Conservation (phyloP, 2,113 vertebrate genomes). For the Burhinus bistriatus region DNA sequence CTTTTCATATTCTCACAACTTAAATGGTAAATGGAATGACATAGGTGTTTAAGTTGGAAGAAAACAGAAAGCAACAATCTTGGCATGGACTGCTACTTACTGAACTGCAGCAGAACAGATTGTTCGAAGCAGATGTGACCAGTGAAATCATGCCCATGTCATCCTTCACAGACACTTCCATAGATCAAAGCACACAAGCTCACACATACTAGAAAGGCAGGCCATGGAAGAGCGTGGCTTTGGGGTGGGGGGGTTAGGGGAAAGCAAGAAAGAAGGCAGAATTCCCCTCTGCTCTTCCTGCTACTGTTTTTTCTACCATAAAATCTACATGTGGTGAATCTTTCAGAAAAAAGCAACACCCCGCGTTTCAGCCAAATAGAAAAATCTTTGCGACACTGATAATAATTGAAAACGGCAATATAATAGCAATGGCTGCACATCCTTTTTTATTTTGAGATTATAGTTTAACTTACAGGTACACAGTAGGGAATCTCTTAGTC, state of each 20-base stretch:
- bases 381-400: not conserved
- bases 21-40: not conserved
- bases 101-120: not conserved
- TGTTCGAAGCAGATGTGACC: not conserved
- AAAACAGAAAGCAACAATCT: not conserved
- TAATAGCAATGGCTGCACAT: not conserved
- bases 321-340: not conserved
- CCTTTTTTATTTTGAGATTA: not conserved
- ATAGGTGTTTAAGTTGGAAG: not conserved
- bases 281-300: not conserved
- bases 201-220: not conserved
- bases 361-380: not conserved
- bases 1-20: not conserved
- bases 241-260: not conserved
- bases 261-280: not conserved
- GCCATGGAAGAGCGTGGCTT: not conserved
- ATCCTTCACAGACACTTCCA: not conserved
- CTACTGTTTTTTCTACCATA: not conserved
- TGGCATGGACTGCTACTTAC: rapidly evolving
- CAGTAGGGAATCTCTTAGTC: not conserved
- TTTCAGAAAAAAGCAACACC: not conserved
- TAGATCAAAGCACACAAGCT: not conserved
- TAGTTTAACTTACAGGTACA: not conserved
- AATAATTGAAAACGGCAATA: not conserved
- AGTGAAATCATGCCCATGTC: not conserved